Evolutionary conservation across 2,888 invertebrate species (phyloP), one percentile per base, ranked within the genome.

Genomic region (Tolmerus cingulatus): DNA sequence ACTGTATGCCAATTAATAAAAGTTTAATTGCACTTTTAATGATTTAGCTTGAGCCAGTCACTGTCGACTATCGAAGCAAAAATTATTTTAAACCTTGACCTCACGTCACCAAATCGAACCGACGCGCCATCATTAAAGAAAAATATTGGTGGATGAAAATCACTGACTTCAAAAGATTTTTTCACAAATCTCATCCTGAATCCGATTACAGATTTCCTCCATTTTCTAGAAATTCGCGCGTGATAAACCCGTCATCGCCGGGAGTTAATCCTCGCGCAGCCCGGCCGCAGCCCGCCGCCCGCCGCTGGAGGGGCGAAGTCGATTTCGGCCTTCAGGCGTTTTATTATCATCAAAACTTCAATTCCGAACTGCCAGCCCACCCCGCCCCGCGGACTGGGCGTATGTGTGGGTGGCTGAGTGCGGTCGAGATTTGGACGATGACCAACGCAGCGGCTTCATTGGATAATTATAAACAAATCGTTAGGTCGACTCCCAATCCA

Each of bases 181-280:
- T 51, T 51, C n/a, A 51, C 7, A 51, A 51, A 51, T n/a, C 51
- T 51, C n/a, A 51, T 51, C 51, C 51, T 7, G n/a, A 51, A n/a
- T n/a, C 51, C 51, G n/a, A 51, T 51, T 16, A 51, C n/a, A 51
- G 51, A 51, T 51, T 51, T 51, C n/a, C 51, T 16, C 51, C 27
- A 37, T 86, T 86, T 43, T 74, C 43, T 3, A 87, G 43, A 46
- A 77, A 55, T 84, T 84, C 51, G 19, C 74, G 77, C 76, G 82
- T 76, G 55, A 87, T 81, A 87, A 87, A 85, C 23, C 74, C 74
- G 23, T 74, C 85, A 74, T 66, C 55, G n/a, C 55, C 37, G 30
- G n/a, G 43, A 81, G 81, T 55, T 55, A 81, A 81, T 81, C 34
- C 55, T 5, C 57, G n/a, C 30, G 2, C 55, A 51, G 12, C 12